Evolutionary conservation across 2,797 vertebrate genomes (phyloP).

Genomic region (Graptemys geographica): DNA sequence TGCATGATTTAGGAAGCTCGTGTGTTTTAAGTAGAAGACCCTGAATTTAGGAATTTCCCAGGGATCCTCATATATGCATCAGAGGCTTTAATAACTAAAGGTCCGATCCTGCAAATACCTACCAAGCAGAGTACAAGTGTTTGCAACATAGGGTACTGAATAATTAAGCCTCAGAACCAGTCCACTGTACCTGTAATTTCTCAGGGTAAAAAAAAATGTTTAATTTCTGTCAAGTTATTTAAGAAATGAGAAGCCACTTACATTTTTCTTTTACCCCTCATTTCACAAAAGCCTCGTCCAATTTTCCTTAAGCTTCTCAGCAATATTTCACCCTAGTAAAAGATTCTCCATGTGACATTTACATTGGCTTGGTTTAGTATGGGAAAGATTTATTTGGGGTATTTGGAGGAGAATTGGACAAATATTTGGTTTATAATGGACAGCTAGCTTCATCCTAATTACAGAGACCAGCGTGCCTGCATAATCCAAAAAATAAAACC

Average conservation of each 20-base stretch:
- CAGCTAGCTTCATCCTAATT: background rate
- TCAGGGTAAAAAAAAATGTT: background rate
- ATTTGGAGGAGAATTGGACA: background rate
- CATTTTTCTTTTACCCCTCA: background rate
- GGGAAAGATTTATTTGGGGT: background rate
- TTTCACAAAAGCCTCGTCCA: background rate
- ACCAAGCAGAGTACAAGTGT: background rate
- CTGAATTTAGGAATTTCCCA: background rate
- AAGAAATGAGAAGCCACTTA: background rate
- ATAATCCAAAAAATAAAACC: background rate
- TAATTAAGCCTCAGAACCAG: slow-evolving; percentile 4
- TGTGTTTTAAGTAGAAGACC: background rate
- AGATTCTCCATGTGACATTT: slow-evolving; percentile 1
- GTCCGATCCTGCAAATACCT: background rate
- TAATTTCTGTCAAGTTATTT: background rate
- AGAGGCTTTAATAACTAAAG: background rate
- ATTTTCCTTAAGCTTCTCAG: background rate
- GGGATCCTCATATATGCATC: background rate
- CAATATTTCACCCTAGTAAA: background rate
- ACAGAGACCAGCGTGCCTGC: background rate
- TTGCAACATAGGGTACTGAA: background rate
- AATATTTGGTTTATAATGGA: rapidly evolving
- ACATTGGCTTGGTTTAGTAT: background rate
- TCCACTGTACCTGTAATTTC: background rate
- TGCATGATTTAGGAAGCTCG: background rate